Base-by-base conservation (phyloP, 2,797 vertebrate species). In the Acipenser oxyrinchus region DNA sequence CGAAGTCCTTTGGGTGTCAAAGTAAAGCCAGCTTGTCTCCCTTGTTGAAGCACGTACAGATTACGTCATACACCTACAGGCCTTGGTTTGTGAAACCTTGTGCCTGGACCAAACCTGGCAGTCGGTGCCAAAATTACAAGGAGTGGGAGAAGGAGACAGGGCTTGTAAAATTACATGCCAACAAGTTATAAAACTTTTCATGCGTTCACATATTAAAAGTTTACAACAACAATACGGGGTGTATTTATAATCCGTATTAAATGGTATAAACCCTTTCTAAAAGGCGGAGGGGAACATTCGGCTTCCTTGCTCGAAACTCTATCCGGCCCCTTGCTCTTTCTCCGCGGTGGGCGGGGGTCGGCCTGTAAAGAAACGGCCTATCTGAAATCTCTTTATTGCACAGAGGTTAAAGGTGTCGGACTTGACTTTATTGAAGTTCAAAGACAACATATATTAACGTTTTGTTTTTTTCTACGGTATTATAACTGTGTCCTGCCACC, bases 401-500 rank as follows among this genome's bases (percentile, higher is more conserved):
- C 83, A 83, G 74, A 79, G 92, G 89, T 91, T 90, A 93, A 92
- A 92, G 91, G 90, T 92, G 90, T 92, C 87, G 91, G 89, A 91
- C 92, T 94, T 95, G 93, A 95, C 93, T 93, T 90, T 88, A 93
- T 87, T 93, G 92, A 96, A 95, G 93, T 95, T 95, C 93, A 96
- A 95, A 94, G 92, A 89, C 91, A 89, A 86, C 84, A 88, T 89
- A 91, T 90, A 90, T 94, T 89, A 86, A 79, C 81, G 84, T 1
- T 18, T 18, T 18, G 1, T 18, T 18, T 83, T 83, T 83, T 74
- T 64, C 48, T 37, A 37, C 23, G 23, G 53, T 1, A 37, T 64
- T 63, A n/a, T 55, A 9, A 55, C n/a, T 4, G 3, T n/a, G 23
- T 37, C 23, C 23, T 2, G 23, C 23, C 23, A 37, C 23, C 23